Percentiles rank a stretch among this genome's conserved stretches.
These are phyloP conservation scores for Sepiola atlantica DNA, from an alignment of 2,888 invertebrate species.

Conservation along the genomic window DNA sequence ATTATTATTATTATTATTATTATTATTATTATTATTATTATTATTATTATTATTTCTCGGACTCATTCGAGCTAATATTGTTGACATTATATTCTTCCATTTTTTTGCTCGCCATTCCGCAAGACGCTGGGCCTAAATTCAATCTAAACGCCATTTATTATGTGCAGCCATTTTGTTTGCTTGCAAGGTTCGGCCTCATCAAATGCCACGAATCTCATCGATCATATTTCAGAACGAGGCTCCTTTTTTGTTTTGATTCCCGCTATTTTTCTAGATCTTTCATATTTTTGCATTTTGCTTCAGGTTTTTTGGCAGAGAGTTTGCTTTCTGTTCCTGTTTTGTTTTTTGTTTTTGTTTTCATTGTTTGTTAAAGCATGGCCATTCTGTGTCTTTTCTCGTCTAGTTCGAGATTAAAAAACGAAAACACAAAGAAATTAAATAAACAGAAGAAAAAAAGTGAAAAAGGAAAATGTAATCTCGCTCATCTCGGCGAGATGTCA, in stretches of 20 bases:
- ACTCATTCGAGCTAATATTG: not conserved
- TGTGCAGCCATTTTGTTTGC: not conserved
- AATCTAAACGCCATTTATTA: constrained; percentile 18
- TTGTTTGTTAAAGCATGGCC: not conserved
- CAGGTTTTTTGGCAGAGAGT: not conserved
- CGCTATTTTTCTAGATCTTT: too few relatives aligned
- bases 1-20: not conserved
- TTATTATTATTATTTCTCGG: not conserved
- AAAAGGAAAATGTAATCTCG: not conserved
- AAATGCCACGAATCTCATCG: not conserved
- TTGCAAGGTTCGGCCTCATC: not conserved
- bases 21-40: not conserved
- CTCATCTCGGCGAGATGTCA: constrained; percentile 22
- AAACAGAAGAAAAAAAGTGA: not conserved
- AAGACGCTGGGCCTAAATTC: not conserved
- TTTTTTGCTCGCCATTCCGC: too few relatives aligned
- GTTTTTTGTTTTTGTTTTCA: not conserved
- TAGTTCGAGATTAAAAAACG: not conserved
- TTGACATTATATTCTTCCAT: not conserved
- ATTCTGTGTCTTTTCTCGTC: not conserved
- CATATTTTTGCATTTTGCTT: not conserved
- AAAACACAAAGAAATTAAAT: too few relatives aligned
- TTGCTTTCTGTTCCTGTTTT: not conserved
- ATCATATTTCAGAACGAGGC: not conserved
- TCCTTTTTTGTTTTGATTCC: too few relatives aligned